These are phyloP conservation scores for Elmis aenea DNA, from an alignment of 2,888 invertebrate species.

Conservation along the genomic window DNA sequence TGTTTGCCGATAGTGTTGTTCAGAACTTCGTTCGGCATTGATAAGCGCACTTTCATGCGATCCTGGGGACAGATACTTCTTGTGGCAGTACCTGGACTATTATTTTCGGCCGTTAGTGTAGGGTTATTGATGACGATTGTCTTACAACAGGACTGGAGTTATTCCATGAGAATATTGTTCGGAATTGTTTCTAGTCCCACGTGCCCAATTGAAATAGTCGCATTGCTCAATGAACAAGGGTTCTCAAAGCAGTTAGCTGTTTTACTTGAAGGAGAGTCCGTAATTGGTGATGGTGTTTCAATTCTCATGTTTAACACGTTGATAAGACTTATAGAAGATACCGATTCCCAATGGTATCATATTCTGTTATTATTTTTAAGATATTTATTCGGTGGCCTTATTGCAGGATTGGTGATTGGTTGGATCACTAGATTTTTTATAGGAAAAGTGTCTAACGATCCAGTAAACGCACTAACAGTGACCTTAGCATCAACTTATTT, in stretches of 20 bases:
- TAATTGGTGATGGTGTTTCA: too few relatives aligned
- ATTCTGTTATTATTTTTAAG: conserved; percentile 3
- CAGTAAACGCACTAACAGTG: too few relatives aligned
- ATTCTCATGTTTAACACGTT: conserved; percentile 7
- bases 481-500: too few relatives aligned
- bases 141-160: too few relatives aligned
- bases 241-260: conserved; percentile 10
- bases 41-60: conserved; percentile 12
- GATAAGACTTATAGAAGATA: conserved; percentile 2
- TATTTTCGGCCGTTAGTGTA: conserved; percentile 5
- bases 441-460: too few relatives aligned
- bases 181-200: conserved; percentile 5
- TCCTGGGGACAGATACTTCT: too few relatives aligned
- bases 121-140: conserved; percentile 7
- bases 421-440: too few relatives aligned
- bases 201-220: conserved; percentile 8
- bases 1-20: conserved; percentile 10
- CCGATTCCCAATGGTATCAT: conserved; percentile 3
- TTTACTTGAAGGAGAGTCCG: too few relatives aligned
- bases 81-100: conserved; percentile 3
- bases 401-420: too few relatives aligned
- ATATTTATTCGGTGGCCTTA: too few relatives aligned
- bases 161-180: conserved; percentile 6
- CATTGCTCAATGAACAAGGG: conserved; percentile 1
- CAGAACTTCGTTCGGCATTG: conserved; percentile 7